Conservation (phyloP, 1,140 invertebrate genomes). For the Drosophila leontia region DNA sequence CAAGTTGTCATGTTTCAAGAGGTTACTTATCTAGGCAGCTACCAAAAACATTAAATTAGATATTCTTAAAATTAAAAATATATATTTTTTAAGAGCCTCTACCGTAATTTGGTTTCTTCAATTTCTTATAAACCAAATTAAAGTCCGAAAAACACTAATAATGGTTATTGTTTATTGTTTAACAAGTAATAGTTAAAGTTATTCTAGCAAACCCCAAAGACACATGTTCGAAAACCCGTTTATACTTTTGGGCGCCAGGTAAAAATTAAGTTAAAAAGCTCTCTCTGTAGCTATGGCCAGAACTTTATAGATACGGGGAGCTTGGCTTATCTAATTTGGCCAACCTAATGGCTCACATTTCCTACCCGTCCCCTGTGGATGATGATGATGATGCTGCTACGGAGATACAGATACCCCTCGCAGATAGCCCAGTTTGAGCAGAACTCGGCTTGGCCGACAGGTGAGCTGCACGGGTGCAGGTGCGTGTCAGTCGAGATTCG, state of each 20-base stretch:
- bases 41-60: too few species aligned
- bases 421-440: constrained; percentile 31
- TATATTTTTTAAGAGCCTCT: too few species aligned
- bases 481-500: constrained; percentile 70
- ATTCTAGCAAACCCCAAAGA: not conserved
- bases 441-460: constrained; percentile 37
- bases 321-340: constrained; percentile 21
- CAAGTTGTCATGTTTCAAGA: too few species aligned
- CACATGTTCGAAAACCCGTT: not conserved
- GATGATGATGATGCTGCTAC: not conserved
- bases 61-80: too few species aligned
- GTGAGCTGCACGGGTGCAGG: constrained; percentile 18
- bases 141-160: too few species aligned
- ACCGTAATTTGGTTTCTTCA: too few species aligned
- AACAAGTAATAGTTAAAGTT: not conserved
- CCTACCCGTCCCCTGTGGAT: not conserved
- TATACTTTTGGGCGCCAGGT: constrained; percentile 29
- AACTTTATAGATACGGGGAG: constrained; percentile 2
- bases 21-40: not conserved
- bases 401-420: constrained; percentile 20
- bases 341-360: constrained; percentile 18
- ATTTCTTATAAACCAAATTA: too few species aligned
- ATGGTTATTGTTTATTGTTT: too few species aligned
- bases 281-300: constrained; percentile 15
- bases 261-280: constrained; percentile 6